A percentile compares a stretch with the other conserved stretches of the same genome.
Conservation (phyloP, 2,797 vertebrate species). For the Chelonia mydas region DNA sequence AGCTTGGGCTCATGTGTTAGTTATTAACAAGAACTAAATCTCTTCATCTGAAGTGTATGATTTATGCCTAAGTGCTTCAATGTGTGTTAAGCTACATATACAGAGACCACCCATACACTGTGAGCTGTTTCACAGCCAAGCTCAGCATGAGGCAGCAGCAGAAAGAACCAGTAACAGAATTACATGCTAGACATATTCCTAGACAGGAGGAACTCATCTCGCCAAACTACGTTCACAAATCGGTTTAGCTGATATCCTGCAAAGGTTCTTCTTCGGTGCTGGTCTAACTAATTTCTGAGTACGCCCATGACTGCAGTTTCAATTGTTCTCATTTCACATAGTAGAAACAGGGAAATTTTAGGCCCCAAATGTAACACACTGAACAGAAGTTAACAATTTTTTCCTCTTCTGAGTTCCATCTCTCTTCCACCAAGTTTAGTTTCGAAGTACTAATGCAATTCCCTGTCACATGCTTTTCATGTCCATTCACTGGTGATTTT, state of each 20-base stretch:
- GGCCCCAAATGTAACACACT: not conserved
- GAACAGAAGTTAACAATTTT: not conserved
- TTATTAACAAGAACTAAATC: not conserved
- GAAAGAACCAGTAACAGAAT: not conserved
- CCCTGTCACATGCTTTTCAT: not conserved
- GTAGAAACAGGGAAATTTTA: not conserved
- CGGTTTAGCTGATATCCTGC: not conserved
- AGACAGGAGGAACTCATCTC: not conserved
- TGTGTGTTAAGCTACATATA: not conserved
- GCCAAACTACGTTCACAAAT: not conserved
- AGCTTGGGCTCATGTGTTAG: not conserved
- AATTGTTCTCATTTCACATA: not conserved
- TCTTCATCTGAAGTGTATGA: accelerated
- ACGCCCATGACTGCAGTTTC: not conserved
- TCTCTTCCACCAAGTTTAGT: not conserved
- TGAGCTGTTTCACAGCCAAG: not conserved
- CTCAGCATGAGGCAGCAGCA: not conserved
- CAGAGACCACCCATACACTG: not conserved
- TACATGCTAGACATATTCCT: not conserved
- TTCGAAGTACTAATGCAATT: not conserved
- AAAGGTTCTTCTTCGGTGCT: not conserved
- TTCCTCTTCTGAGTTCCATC: not conserved
- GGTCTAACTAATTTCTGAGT: accelerated
- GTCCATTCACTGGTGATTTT: not conserved
- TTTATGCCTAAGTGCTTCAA: not conserved